These are phyloP conservation scores for Clamator glandarius DNA, from an alignment of 2,797 vertebrate species.

Conservation along the genomic window DNA sequence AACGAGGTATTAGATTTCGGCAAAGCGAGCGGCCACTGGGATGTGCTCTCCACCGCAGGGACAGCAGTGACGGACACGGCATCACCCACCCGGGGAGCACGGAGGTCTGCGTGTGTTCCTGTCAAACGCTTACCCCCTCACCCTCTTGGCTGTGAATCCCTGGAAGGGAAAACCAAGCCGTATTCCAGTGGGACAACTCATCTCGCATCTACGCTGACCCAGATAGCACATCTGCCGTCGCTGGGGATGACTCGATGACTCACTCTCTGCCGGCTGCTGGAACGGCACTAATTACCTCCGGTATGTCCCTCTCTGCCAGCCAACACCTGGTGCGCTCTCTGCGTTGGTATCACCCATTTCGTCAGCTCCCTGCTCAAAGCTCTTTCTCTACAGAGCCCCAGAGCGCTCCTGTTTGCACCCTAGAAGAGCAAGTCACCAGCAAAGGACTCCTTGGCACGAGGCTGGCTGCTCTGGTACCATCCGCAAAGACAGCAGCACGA, in stretches of 20 bases:
- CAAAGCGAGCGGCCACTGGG: neutral
- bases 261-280: neutral
- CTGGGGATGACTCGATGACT: neutral
- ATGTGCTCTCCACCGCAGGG: neutral
- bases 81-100: neutral
- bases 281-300: neutral
- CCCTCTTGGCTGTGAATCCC: neutral
- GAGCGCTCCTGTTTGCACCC: neutral
- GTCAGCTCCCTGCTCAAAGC: neutral
- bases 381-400: neutral
- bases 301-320: neutral
- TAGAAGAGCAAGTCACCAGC: neutral
- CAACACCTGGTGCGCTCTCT: neutral
- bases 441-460: neutral
- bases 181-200: neutral
- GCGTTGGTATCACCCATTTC: neutral
- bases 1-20: constrained; percentile 71
- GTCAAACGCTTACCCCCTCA: neutral
- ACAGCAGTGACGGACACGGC: too few species aligned
- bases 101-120: neutral
- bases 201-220: neutral
- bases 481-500: neutral
- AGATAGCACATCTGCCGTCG: neutral
- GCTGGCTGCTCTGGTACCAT: neutral
- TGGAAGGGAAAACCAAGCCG: neutral